A percentile compares a stretch with the other conserved stretches of the same genome.
These are phyloP conservation scores for Mycteria americana DNA, from an alignment of 2,797 vertebrate species.

Conservation along the genomic window DNA sequence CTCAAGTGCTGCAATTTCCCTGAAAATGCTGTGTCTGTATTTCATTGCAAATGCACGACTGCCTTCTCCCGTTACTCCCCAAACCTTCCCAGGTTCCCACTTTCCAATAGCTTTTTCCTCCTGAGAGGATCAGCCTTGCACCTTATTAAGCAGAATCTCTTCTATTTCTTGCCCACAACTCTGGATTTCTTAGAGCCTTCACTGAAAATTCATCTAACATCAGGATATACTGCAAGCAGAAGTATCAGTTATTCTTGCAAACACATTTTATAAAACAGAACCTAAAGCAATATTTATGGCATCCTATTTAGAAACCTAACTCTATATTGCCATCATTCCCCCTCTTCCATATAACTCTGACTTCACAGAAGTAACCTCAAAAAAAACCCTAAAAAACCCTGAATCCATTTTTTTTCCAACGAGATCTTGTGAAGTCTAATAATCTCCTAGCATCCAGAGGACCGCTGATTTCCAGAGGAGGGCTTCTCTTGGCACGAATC, in stretches of 20 bases:
- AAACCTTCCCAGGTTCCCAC: background rate
- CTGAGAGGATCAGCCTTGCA: background rate
- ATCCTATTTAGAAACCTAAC: background rate
- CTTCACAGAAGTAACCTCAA: background rate
- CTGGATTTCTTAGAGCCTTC: background rate
- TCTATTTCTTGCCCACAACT: background rate
- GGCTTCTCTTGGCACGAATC: background rate
- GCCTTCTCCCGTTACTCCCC: background rate
- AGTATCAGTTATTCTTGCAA: background rate
- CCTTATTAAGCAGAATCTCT: background rate
- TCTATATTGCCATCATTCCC: background rate
- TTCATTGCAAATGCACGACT: background rate
- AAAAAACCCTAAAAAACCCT: background rate
- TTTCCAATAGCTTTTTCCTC: background rate
- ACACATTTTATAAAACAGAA: background rate
- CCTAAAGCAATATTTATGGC: background rate
- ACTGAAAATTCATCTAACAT: background rate
- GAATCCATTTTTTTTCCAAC: background rate
- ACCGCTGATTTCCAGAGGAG: background rate
- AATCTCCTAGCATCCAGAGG: background rate
- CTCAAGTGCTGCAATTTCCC: background rate
- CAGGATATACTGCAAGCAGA: background rate
- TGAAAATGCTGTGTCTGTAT: rapidly evolving
- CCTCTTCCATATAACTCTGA: background rate
- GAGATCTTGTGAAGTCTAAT: background rate